phyloP scores from a whole-genome alignment of 2,888 invertebrate genomes.

The Lamproptera curius region DNA sequence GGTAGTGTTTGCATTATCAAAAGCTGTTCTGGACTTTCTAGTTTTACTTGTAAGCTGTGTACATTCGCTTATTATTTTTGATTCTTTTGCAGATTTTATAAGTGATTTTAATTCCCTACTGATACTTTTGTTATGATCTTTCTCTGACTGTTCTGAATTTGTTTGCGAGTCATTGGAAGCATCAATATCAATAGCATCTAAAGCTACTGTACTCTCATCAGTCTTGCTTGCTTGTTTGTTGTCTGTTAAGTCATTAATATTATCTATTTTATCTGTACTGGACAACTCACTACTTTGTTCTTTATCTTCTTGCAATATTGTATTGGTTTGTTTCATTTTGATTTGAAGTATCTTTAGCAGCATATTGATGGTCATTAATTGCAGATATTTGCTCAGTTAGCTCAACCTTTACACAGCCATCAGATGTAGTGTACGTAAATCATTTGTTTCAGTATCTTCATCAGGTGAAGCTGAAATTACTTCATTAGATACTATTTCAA shows the following conservation, averaged over 20 bases:
- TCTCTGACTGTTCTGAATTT: conserved; percentile 48
- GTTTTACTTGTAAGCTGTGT: conserved; percentile 73
- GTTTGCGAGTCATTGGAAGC: conserved; percentile 50
- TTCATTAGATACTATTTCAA: too few relatives aligned
- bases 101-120: conserved; percentile 80
- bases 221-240: conserved; percentile 22
- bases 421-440: not conserved
- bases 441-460: not conserved
- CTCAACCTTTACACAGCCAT: too few relatives aligned
- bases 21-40: conserved; percentile 59
- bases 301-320: not conserved
- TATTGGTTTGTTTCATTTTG: not conserved
- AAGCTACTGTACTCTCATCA: conserved; percentile 23
- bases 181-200: conserved; percentile 38
- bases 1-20: conserved; percentile 66
- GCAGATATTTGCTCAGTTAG: too few relatives aligned
- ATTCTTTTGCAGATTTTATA: conserved; percentile 82
- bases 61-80: conserved; percentile 80
- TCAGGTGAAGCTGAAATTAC: conserved; percentile 8
- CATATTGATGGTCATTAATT: conserved; percentile 12
- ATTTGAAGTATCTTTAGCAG: conserved; percentile 3
- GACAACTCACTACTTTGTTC: not conserved
- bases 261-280: not conserved
- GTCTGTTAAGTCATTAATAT: not conserved
- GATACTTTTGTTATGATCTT: conserved; percentile 61